phyloP scores from a whole-genome alignment of 2,888 invertebrate species.

The Hermodice carunculata region DNA sequence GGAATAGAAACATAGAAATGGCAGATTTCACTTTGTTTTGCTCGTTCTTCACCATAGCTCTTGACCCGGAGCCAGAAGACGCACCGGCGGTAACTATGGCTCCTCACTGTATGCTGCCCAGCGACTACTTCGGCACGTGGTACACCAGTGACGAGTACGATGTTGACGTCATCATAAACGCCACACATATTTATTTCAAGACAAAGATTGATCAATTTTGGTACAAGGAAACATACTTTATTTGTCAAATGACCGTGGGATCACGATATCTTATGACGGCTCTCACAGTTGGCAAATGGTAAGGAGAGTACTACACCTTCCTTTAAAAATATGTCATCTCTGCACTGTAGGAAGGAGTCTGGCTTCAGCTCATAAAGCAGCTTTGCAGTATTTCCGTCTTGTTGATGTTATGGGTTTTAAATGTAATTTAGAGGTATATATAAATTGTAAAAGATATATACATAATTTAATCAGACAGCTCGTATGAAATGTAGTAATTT shows the following conservation, averaged over 20 bases:
- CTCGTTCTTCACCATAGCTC: too few species aligned
- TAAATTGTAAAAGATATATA: too few species aligned
- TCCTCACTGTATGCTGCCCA: conserved; percentile 90
- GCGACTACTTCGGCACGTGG: conserved; percentile 95
- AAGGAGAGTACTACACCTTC: conserved; percentile 58
- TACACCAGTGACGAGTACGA: conserved; percentile 97
- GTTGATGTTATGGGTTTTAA: too few species aligned
- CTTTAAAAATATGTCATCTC: too few species aligned
- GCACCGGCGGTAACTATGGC: conserved; percentile 72
- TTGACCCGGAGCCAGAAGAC: conserved; percentile 38
- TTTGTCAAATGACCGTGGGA: conserved; percentile 93
- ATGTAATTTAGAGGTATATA: too few species aligned
- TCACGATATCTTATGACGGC: conserved; percentile 95
- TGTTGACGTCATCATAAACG: conserved; percentile 88
- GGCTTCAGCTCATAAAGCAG: too few species aligned
- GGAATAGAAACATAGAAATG: too few species aligned
- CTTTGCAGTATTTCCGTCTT: too few species aligned
- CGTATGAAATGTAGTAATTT: too few species aligned
- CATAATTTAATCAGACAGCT: too few species aligned
- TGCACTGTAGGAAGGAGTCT: too few species aligned
- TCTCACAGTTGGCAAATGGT: conserved; percentile 95
- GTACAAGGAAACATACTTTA: conserved; percentile 86
- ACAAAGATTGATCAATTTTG: conserved; percentile 87
- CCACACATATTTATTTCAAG: conserved; percentile 95
- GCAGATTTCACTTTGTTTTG: too few species aligned